Conservation (phyloP, 2,113 vertebrate species). For the Campylorhamphus procurvoides region DNA sequence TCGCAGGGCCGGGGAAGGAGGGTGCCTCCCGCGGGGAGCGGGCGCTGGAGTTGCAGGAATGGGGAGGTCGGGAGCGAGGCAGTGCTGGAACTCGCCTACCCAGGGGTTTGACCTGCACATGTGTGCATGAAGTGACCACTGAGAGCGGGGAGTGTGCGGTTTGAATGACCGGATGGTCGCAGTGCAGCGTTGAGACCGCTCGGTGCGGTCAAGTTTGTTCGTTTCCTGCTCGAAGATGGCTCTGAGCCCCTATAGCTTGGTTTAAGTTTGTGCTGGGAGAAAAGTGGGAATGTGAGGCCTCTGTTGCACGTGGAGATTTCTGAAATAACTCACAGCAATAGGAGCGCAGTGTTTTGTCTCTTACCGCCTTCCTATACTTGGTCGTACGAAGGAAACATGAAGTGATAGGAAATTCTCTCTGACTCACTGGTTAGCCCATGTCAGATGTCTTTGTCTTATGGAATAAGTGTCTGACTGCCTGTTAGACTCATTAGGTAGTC, state of each 20-base stretch:
- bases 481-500: neutral
- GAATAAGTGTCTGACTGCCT: neutral
- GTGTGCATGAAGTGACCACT: accelerated
- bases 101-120: accelerated
- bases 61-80: neutral
- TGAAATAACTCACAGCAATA: neutral
- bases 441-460: neutral
- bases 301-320: neutral
- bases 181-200: neutral
- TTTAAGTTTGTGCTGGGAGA: neutral
- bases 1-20: no score
- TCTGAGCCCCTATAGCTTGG: neutral
- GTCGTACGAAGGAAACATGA: neutral
- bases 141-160: accelerated
- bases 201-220: accelerated
- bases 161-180: neutral
- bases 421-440: neutral
- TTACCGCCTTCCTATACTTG: neutral
- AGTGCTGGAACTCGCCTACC: accelerated
- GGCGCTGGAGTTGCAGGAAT: neutral
- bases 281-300: neutral
- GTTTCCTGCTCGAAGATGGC: neutral
- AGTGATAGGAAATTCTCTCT: neutral
- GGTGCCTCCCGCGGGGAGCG: neutral
- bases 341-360: neutral